phyloP scores from a whole-genome alignment of 1,140 invertebrate species.

The Cotesia glomerata region DNA sequence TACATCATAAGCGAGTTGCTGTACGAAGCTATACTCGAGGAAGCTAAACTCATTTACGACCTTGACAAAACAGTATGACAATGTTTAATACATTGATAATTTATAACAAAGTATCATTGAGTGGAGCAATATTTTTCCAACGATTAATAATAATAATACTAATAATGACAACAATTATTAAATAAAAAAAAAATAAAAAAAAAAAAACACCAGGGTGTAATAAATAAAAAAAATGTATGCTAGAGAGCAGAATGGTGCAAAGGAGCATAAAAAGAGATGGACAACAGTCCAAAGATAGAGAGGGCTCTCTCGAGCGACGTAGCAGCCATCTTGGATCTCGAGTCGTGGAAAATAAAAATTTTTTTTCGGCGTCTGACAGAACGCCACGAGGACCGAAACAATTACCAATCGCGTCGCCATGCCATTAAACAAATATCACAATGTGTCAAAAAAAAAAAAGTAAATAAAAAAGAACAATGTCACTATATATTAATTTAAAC shows the following conservation, averaged over 20 bases:
- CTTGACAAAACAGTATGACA: background rate
- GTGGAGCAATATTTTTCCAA: background rate
- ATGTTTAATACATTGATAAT: background rate
- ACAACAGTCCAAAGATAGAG: constrained; percentile 26
- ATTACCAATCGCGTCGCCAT: background rate
- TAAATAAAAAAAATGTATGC: constrained; percentile 6
- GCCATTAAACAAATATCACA: background rate
- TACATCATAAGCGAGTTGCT: constrained; percentile 6
- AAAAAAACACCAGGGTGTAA: constrained; percentile 14
- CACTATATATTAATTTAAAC: background rate
- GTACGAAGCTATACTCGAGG: background rate
- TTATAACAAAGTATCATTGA: background rate
- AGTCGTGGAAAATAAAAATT: constrained; percentile 49
- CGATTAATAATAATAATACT: too few relatives aligned
- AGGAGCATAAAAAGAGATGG: constrained; percentile 20
- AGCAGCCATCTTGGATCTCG: constrained; percentile 57
- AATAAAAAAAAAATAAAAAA: too few relatives aligned
- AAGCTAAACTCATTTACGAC: background rate
- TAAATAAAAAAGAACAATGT: background rate
- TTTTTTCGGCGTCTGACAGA: constrained; percentile 42
- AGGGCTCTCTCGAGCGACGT: constrained; percentile 43
- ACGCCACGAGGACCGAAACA: constrained; percentile 41
- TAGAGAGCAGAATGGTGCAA: constrained; percentile 24
- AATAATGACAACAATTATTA: too few relatives aligned
- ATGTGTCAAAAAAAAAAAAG: background rate